phyloP scores from a whole-genome alignment of 64 coral and sea anemone genomes.

The Astreopora myriophthalma region DNA sequence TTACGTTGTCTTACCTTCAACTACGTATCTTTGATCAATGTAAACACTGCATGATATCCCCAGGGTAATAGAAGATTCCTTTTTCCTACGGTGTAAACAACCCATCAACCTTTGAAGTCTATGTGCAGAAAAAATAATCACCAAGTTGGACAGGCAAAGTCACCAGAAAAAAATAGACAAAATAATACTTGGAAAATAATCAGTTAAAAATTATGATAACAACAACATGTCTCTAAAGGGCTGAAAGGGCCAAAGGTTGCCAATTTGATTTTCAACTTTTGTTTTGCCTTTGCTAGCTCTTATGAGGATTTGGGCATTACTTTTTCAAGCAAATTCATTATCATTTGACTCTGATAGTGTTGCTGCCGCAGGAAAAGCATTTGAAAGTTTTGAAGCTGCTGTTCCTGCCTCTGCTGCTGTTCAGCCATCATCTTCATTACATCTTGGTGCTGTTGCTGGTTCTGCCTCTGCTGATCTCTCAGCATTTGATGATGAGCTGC shows the following conservation, averaged over 20 bases:
- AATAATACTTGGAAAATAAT: neutral
- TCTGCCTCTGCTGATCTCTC: conserved; percentile 50
- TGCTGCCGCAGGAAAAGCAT: conserved; percentile 54
- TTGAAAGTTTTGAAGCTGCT: conserved; percentile 63
- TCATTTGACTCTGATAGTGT: conserved; percentile 22
- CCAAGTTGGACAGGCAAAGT: neutral
- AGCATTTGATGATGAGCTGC: conserved; percentile 36
- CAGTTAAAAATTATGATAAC: neutral
- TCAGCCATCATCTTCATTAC: conserved; percentile 46
- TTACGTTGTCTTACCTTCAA: conserved; percentile 12
- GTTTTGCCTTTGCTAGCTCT: conserved; percentile 10
- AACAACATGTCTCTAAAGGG: conserved; percentile 15
- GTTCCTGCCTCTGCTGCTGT: conserved; percentile 57
- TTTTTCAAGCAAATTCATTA: conserved; percentile 10
- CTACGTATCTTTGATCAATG: conserved; percentile 18
- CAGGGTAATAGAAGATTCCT: neutral
- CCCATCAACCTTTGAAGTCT: neutral
- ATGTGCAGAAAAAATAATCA: conserved; percentile 14
- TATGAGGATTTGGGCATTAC: conserved; percentile 9
- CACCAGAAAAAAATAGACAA: conserved; percentile 10
- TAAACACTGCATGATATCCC: conserved; percentile 8
- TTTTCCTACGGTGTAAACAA: neutral
- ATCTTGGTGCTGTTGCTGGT: conserved; percentile 52
- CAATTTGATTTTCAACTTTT: conserved; percentile 21
- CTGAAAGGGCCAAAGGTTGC: neutral